phyloP scores from a whole-genome alignment of 2,797 vertebrate species.

The Spondyliosoma cantharus region DNA sequence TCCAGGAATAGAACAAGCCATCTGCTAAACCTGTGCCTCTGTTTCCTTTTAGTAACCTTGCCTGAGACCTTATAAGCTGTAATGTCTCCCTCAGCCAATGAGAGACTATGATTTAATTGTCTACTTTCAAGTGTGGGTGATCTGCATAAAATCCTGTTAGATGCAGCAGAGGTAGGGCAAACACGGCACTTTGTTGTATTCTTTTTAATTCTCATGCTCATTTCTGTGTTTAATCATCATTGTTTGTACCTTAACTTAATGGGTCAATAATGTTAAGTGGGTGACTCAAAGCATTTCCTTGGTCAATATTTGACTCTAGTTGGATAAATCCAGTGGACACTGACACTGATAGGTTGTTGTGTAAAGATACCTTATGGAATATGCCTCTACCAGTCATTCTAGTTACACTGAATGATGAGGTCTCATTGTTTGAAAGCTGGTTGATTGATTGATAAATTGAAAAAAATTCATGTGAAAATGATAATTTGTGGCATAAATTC shows the following conservation, averaged over 20 bases:
- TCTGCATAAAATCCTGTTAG: constrained; percentile 32
- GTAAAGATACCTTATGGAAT: constrained; percentile 35
- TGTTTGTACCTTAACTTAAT: constrained; percentile 36
- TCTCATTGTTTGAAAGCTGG: constrained; percentile 13
- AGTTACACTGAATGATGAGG: constrained; percentile 14
- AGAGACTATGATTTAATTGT: constrained; percentile 30
- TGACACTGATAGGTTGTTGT: constrained; percentile 23
- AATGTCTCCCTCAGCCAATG: constrained; percentile 41
- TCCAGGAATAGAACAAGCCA: constrained; percentile 75
- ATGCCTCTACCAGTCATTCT: constrained; percentile 28
- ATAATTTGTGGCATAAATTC: constrained; percentile 11
- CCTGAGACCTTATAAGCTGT: constrained; percentile 53
- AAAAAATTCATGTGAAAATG: constrained; percentile 31
- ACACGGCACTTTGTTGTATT: constrained; percentile 51
- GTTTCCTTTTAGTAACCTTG: constrained; percentile 47
- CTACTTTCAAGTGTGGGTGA: constrained; percentile 6
- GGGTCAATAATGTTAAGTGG: constrained; percentile 22
- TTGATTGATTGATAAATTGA: constrained; percentile 1
- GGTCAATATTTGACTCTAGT: constrained; percentile 81
- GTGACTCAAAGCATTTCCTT: constrained; percentile 50
- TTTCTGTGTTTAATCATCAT: constrained; percentile 29
- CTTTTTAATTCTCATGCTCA: constrained; percentile 20
- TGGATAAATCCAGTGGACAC: constrained; percentile 41
- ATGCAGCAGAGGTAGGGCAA: constrained; percentile 35
- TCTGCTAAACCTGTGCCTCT: constrained; percentile 64